Conservation (phyloP, 2,888 invertebrate genomes). For the Tridacna crocea region DNA sequence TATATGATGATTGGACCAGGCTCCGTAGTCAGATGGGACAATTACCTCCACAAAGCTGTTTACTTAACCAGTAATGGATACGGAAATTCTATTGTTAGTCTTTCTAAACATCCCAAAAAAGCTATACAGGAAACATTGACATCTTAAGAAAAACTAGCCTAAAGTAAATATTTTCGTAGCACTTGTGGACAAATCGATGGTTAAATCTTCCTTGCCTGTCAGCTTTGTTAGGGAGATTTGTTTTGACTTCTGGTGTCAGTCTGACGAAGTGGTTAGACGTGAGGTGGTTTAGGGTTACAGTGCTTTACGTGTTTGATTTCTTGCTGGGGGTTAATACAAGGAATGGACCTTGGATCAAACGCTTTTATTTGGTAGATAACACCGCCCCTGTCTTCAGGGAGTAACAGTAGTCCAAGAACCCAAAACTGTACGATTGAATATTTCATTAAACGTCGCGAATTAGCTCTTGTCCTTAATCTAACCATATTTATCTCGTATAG, state of each 20-base stretch:
- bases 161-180: constrained; percentile 55
- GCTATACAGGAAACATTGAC: constrained; percentile 30
- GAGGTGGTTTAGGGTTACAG: constrained; percentile 13
- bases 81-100: background rate
- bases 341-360: background rate
- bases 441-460: no score
- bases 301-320: constrained; percentile 15
- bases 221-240: constrained; percentile 24
- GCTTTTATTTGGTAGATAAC: background rate
- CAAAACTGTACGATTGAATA: no score
- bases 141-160: constrained; percentile 45
- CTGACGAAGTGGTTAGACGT: constrained; percentile 23
- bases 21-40: constrained; percentile 7
- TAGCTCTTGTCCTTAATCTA: no score
- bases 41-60: constrained; percentile 8
- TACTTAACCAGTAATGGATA: constrained; percentile 20
- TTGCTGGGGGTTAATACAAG: constrained; percentile 13
- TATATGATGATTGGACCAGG: background rate
- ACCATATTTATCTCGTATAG: no score
- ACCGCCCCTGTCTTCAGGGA: background rate
- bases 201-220: constrained; percentile 19
- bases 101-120: constrained; percentile 21
- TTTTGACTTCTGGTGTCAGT: constrained; percentile 28
- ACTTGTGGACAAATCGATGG: constrained; percentile 44
- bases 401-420: no score